Evolutionary conservation across 2,888 invertebrate species (phyloP).

Genomic region (Piscicola geometra): DNA sequence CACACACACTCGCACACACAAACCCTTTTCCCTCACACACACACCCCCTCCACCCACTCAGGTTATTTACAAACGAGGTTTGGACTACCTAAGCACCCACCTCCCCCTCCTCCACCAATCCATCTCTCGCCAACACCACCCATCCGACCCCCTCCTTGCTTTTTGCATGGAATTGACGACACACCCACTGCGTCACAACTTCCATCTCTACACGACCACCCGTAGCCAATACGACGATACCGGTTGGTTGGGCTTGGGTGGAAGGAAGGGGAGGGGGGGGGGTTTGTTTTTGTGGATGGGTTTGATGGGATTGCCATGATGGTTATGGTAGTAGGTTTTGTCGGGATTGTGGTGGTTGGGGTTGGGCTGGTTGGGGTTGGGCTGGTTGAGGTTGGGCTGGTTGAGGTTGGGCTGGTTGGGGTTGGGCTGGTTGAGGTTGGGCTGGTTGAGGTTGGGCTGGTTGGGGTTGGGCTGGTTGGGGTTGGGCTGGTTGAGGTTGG

Average conservation of each 20-base stretch:
- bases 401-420: not conserved
- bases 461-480: too few species aligned
- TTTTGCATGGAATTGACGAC: constrained; percentile 84
- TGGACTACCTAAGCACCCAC: constrained; percentile 59
- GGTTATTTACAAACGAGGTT: constrained; percentile 60
- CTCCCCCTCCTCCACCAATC: constrained; percentile 69
- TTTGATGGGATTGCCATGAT: not conserved
- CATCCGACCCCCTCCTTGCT: constrained; percentile 71
- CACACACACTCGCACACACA: not conserved
- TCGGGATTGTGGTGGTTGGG: not conserved
- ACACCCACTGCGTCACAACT: constrained; percentile 74
- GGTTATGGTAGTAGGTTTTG: not conserved
- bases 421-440: not conserved
- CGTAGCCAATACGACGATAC: constrained; percentile 62
- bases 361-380: not conserved
- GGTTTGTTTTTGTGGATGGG: not conserved
- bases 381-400: not conserved
- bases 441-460: too few species aligned
- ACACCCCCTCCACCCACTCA: constrained; percentile 41
- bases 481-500: too few species aligned
- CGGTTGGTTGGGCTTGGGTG: not conserved
- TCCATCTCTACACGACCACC: constrained; percentile 75
- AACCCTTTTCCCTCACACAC: too few species aligned
- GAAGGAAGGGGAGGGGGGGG: too few species aligned
- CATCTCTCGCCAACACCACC: constrained; percentile 5